Percentiles rank a stretch among this genome's conserved stretches.
Evolutionary conservation across 2,113 vertebrate genomes (phyloP).

Genomic region (Zootoca vivipara): DNA sequence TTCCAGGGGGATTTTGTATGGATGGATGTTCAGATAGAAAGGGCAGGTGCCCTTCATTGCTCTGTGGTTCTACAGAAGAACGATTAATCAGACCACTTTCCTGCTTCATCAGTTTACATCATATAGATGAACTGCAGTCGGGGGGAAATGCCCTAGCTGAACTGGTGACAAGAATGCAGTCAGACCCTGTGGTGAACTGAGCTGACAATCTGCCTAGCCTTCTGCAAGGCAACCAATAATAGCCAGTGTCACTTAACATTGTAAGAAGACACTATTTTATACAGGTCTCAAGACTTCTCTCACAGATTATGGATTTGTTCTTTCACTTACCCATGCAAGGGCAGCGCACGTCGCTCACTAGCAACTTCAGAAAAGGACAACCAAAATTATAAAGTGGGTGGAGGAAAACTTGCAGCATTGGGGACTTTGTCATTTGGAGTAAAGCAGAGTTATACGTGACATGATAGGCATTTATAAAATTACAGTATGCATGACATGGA

Average conservation of each 20-base stretch:
- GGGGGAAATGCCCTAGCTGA: not conserved
- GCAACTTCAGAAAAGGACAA: not conserved
- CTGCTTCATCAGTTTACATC: not conserved
- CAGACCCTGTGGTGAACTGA: not conserved
- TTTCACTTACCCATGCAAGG: not conserved
- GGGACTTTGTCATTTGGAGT: too few relatives aligned
- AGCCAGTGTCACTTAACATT: not conserved
- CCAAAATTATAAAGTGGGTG: too few relatives aligned
- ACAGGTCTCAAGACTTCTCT: not conserved
- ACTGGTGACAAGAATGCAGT: not conserved
- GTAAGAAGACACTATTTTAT: not conserved
- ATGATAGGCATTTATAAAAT: too few relatives aligned
- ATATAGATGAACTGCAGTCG: not conserved
- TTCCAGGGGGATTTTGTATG: not conserved
- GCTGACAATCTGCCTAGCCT: not conserved
- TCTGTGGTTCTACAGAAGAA: not conserved
- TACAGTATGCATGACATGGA: too few relatives aligned
- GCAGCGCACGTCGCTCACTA: not conserved
- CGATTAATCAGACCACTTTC: too few relatives aligned
- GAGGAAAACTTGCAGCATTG: too few relatives aligned
- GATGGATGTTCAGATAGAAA: not conserved
- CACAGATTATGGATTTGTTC: not conserved
- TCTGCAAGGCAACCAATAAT: not conserved
- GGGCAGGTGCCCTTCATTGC: not conserved
- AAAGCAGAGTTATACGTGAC: too few relatives aligned